These are phyloP conservation scores for Triplophysa siluroides DNA, from an alignment of 2,113 vertebrate genomes.

Conservation along the genomic window DNA sequence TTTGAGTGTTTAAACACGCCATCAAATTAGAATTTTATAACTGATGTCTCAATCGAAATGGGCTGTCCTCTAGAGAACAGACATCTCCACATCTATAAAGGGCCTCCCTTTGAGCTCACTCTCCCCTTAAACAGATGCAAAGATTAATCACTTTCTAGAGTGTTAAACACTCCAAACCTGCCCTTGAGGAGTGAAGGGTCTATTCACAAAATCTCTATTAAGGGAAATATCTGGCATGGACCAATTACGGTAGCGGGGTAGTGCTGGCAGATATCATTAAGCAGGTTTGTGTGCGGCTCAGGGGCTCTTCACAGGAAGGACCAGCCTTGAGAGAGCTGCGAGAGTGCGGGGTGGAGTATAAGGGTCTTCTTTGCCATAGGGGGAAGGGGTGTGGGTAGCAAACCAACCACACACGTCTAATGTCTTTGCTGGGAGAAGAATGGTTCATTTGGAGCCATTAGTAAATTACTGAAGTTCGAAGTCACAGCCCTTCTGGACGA, in stretches of 20 bases:
- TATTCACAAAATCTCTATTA: constrained; percentile 50
- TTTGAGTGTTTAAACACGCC: constrained; percentile 2
- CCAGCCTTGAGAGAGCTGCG: constrained; percentile 33
- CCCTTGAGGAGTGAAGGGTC: constrained; percentile 54
- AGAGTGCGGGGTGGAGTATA: constrained; percentile 24
- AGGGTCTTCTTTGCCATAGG: constrained; percentile 37
- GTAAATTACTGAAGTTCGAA: constrained; percentile 43
- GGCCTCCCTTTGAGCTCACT: constrained; percentile 33
- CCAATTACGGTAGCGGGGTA: constrained; percentile 49
- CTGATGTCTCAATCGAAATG: constrained; percentile 10
- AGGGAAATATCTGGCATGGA: constrained; percentile 38
- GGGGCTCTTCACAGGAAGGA: constrained; percentile 45
- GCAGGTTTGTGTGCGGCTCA: constrained; percentile 36
- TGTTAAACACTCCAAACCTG: constrained; percentile 44
- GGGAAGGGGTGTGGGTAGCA: background rate
- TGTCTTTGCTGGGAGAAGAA: constrained; percentile 43
- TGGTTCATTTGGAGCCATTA: constrained; percentile 53
- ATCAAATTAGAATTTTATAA: constrained; percentile 5
- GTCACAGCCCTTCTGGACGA: constrained; percentile 23
- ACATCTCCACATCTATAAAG: constrained; percentile 12
- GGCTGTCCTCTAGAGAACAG: background rate
- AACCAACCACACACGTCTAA: constrained; percentile 23
- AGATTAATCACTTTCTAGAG: constrained; percentile 49
- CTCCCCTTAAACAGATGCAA: constrained; percentile 42
- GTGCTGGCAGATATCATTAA: constrained; percentile 53